Evolutionary conservation across 2,888 invertebrate genomes (phyloP).

Genomic region (Malthinus seriepunctatus): DNA sequence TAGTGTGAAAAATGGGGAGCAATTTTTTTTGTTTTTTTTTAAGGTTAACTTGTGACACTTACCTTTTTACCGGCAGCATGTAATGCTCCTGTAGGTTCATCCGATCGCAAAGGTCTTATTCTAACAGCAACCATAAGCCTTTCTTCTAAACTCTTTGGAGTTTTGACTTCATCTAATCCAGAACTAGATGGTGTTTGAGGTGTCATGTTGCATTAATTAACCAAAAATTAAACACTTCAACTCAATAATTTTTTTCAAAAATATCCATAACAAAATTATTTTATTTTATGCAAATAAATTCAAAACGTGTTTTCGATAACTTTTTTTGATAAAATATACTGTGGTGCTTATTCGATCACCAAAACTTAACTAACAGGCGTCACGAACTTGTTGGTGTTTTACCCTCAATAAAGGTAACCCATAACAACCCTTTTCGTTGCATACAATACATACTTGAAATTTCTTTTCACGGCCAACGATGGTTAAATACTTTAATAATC

Average conservation of each 20-base stretch:
- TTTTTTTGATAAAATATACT: too few relatives aligned
- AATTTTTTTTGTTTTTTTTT: too few relatives aligned
- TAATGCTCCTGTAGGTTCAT: constrained; percentile 76
- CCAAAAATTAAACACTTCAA: not conserved
- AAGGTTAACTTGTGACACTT: constrained; percentile 12
- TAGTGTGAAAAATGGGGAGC: too few relatives aligned
- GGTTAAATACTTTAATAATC: constrained; percentile 20
- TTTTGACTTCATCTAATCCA: constrained; percentile 49
- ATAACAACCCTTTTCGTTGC: constrained; percentile 27
- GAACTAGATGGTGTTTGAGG: constrained; percentile 53
- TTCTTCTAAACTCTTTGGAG: constrained; percentile 49
- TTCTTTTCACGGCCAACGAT: constrained; percentile 25
- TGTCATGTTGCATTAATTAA: constrained; percentile 39
- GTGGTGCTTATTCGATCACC: not conserved
- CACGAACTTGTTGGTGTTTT: constrained; percentile 20
- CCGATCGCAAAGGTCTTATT: constrained; percentile 78
- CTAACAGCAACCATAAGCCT: constrained; percentile 77
- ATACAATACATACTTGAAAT: constrained; percentile 12
- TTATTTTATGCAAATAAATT: too few relatives aligned
- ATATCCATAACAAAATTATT: not conserved
- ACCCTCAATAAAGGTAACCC: constrained; percentile 24
- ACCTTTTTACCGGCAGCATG: constrained; percentile 82
- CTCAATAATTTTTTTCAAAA: too few relatives aligned
- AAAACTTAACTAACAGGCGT: constrained; percentile 13
- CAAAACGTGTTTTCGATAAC: too few relatives aligned